These are phyloP conservation scores for Tachysurus vachellii DNA, from an alignment of 2,113 vertebrate species.

Conservation along the genomic window DNA sequence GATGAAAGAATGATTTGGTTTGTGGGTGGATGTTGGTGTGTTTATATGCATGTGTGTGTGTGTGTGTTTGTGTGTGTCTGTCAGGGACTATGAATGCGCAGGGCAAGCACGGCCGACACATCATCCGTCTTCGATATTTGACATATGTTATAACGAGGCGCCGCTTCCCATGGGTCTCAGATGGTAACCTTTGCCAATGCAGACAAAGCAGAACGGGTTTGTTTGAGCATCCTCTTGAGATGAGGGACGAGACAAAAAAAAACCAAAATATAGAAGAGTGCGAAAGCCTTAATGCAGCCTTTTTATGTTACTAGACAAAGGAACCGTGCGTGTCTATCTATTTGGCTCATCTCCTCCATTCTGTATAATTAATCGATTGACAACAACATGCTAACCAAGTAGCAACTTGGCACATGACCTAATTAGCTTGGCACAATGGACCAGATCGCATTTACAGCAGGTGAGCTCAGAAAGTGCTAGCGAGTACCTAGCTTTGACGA, in stretches of 20 bases:
- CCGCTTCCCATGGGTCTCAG: constrained; percentile 65
- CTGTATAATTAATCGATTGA: constrained; percentile 1
- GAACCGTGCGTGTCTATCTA: background rate
- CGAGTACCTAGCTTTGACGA: constrained; percentile 5
- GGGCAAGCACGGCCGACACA: constrained; percentile 51
- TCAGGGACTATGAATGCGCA: constrained; percentile 39
- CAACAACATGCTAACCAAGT: constrained; percentile 30
- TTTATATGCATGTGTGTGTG: constrained; percentile 32
- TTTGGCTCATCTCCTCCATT: background rate
- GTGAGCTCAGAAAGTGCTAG: constrained; percentile 3
- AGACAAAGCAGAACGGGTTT: constrained; percentile 62
- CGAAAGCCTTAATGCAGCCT: constrained; percentile 16
- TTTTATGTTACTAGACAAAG: constrained; percentile 23
- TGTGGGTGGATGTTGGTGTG: constrained; percentile 30
- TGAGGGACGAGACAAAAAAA: constrained; percentile 67
- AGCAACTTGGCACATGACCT: constrained; percentile 33
- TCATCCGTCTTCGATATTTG: constrained; percentile 66
- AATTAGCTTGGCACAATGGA: constrained; percentile 55
- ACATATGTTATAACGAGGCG: constrained; percentile 69
- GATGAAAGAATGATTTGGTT: constrained; percentile 48
- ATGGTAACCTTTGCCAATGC: constrained; percentile 67
- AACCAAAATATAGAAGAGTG: constrained; percentile 41
- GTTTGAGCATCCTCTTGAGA: constrained; percentile 61
- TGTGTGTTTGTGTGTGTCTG: constrained; percentile 25
- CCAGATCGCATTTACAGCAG: constrained; percentile 33